Evolutionary conservation across 2,888 invertebrate species (phyloP).

Genomic region (Digitonthophagus gazella): DNA sequence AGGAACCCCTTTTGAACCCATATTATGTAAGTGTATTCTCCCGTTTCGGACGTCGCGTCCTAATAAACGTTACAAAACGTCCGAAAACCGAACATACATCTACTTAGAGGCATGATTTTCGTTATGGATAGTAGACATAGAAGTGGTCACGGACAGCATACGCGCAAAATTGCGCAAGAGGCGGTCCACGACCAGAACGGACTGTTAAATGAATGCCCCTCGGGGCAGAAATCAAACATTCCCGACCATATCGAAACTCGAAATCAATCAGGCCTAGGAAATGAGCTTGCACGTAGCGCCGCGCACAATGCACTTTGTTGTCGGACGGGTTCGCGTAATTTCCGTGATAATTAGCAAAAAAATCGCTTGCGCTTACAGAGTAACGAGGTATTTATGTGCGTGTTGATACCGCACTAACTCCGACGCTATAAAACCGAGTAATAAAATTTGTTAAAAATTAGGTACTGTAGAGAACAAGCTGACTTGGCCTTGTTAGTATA

Average conservation of each 20-base stretch:
- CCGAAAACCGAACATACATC: no score
- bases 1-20: constrained; percentile 7
- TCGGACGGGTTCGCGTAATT: neutral
- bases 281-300: constrained; percentile 22
- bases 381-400: no score
- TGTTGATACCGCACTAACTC: no score
- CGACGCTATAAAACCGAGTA: no score
- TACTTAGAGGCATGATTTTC: no score
- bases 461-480: no score
- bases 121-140: no score
- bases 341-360: neutral
- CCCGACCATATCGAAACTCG: constrained; percentile 22
- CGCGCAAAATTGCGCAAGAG: constrained; percentile 21
- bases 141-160: no score
- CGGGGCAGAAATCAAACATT: constrained; percentile 27
- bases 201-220: constrained; percentile 26
- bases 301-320: neutral
- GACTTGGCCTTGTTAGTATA: no score
- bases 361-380: neutral
- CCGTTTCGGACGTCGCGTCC: neutral
- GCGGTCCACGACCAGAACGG: constrained; percentile 18
- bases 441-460: no score
- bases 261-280: constrained; percentile 28
- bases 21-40: neutral
- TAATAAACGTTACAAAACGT: neutral